Conservation (phyloP, 2,113 vertebrate genomes). For the Hemiprocne comata region DNA sequence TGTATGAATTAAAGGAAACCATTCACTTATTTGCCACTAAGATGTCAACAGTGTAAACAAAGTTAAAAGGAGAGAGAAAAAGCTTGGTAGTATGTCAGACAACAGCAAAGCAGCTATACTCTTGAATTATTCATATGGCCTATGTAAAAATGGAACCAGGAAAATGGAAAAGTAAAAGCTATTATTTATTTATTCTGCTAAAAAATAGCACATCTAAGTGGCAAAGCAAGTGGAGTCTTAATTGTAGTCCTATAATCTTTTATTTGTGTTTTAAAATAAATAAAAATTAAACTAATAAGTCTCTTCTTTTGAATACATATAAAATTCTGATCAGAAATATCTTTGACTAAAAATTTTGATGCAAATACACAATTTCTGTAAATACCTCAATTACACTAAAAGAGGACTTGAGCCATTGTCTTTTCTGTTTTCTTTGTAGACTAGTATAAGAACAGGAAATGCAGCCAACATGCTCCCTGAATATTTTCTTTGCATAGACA, state of each 20-base stretch:
- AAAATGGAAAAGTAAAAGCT: slow-evolving; percentile 61
- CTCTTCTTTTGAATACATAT: not conserved
- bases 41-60: not conserved
- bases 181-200: slow-evolving; percentile 61
- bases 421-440: not conserved
- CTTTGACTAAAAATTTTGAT: not conserved
- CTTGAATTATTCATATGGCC: slow-evolving; percentile 71
- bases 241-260: not conserved
- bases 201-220: slow-evolving; percentile 43
- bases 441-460: not conserved
- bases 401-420: not conserved
- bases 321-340: not conserved
- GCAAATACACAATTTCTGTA: not conserved
- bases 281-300: slow-evolving; percentile 42
- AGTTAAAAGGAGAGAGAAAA: slow-evolving; percentile 56
- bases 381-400: not conserved
- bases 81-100: slow-evolving; percentile 29
- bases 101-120: slow-evolving; percentile 13
- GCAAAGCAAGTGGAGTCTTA: slow-evolving; percentile 54
- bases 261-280: slow-evolving; percentile 50
- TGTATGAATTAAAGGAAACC: slow-evolving; percentile 14
- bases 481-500: not conserved
- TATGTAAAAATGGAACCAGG: slow-evolving; percentile 56
- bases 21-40: slow-evolving; percentile 43
- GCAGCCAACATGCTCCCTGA: not conserved